Evolutionary conservation across 2,797 vertebrate genomes (phyloP).

Genomic region (Ataeniobius toweri): DNA sequence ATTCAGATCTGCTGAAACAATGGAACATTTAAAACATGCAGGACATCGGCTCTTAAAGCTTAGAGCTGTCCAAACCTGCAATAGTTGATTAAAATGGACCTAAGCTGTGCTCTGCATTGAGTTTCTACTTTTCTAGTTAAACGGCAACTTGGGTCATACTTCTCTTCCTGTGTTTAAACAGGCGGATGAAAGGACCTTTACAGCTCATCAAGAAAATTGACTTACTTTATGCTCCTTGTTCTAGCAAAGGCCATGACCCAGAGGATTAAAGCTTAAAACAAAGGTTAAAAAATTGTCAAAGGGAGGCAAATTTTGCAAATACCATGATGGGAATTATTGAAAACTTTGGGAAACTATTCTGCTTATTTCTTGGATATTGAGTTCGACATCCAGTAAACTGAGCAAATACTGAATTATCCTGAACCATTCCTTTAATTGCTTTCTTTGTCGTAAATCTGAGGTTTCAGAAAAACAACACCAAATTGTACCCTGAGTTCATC

Average conservation of each 20-base stretch:
- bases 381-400: neutral
- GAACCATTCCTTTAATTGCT: neutral
- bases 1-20: too few relatives aligned
- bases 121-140: neutral
- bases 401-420: neutral
- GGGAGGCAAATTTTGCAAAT: neutral
- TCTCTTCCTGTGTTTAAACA: neutral
- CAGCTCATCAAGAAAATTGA: neutral
- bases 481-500: neutral
- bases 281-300: neutral
- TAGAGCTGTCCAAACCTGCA: too few relatives aligned
- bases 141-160: neutral
- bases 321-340: neutral
- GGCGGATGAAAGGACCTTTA: neutral
- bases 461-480: neutral
- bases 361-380: neutral
- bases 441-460: too few relatives aligned
- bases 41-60: too few relatives aligned
- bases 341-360: neutral
- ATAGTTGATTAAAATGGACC: too few relatives aligned
- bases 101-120: too few relatives aligned
- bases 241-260: neutral
- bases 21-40: too few relatives aligned
- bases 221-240: neutral
- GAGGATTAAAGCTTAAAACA: neutral